Evolutionary conservation across 2,113 vertebrate genomes (phyloP), one percentile per base, ranked within the genome.

Genomic region (Diadophis punctatus): DNA sequence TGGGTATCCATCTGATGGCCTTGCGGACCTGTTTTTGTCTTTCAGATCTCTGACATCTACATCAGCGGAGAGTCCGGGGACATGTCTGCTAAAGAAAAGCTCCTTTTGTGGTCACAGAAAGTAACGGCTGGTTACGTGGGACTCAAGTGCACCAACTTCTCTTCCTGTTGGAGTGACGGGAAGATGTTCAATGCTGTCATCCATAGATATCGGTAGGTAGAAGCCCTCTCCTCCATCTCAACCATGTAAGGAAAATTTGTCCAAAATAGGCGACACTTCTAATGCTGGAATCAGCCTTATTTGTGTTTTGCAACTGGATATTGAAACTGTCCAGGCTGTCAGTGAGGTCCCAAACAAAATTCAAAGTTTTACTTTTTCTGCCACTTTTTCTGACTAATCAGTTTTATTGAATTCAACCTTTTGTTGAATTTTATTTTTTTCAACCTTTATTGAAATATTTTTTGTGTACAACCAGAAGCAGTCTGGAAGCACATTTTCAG

Each of bases 121-220:
- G 98, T 99, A 93, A 99, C 97, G 0, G 99, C 99, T 27, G 98
- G 98, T 94, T 99, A 99, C 95, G 97, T 98, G 2, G 98, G 98
- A 90, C 96, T 99, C n/a, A 99, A 99, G 95, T 99, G 99, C 87
- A 97, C 97, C 97, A 99, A 99, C 97, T 99, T 99, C 97, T 98
- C 98, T 5, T 99, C 99, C 0, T 98, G 98, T 95, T 99, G 99
- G 99, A 99, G 98, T 87, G 97, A 99, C 60, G 99, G 99, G 89
- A 99, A 98, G 97, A 98, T 99, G 98, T 99, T 99, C 98, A 99
- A 99, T n/a, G 99, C 99, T 5, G 98, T 99, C 95, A 98, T 99
- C 97, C 99, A 99, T 97, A 98, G 98, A 98, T 99, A 99, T 97
- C 99, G 99, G 99, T 99, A 46, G 46, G 88, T 49, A n/a, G 86